These are phyloP conservation scores for Tokudaia tokunoshimensis DNA, from an alignment of 2,797 vertebrate species.

Conservation along the genomic window DNA sequence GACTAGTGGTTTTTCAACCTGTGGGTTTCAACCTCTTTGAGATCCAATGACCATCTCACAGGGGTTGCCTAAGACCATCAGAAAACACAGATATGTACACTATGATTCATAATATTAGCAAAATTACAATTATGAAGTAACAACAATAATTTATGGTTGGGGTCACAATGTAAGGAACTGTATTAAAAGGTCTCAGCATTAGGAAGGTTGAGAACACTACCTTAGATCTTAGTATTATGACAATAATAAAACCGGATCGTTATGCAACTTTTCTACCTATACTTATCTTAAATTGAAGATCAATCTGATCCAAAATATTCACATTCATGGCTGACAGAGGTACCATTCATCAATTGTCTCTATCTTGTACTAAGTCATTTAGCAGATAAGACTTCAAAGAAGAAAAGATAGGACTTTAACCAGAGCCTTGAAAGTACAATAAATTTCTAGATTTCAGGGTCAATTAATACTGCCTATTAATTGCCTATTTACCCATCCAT, in stretches of 20 bases:
- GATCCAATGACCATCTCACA: not conserved
- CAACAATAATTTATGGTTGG: not conserved
- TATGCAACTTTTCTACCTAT: constrained; percentile 38
- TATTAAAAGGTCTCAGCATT: not conserved
- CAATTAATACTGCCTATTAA: not conserved
- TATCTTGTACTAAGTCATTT: constrained; percentile 18
- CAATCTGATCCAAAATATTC: constrained; percentile 42
- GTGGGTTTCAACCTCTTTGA: not conserved
- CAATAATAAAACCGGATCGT: constrained; percentile 13
- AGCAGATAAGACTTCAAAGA: not conserved
- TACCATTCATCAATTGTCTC: not conserved
- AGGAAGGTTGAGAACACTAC: not conserved
- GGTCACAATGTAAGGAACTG: not conserved
- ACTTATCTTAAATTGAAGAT: constrained; percentile 49
- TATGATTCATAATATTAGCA: not conserved
- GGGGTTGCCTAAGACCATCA: not conserved
- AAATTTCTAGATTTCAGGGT: not conserved
- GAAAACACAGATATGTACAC: not conserved
- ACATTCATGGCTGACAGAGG: not conserved
- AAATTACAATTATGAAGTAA: not conserved
- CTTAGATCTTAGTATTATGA: constrained; percentile 50
- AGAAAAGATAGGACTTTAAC: not conserved
- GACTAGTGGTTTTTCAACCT: not conserved
- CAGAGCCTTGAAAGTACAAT: constrained; percentile 2
- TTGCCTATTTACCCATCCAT: not conserved